A percentile compares a stretch with the other conserved stretches of the same genome.
Evolutionary conservation across 2,113 vertebrate species (phyloP).

Genomic region (Paramormyrops kingsleyae): DNA sequence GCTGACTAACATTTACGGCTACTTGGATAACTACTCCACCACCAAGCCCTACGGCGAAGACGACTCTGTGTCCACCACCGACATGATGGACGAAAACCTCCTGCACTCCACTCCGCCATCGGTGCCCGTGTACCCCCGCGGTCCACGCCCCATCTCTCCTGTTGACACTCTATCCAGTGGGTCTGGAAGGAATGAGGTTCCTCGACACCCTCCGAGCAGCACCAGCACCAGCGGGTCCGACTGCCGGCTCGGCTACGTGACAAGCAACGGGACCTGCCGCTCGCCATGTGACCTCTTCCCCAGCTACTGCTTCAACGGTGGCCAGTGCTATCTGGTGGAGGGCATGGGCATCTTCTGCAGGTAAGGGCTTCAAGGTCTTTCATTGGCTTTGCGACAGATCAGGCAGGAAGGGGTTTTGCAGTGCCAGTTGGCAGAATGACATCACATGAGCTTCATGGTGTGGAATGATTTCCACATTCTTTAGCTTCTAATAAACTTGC

Average conservation of each 20-base stretch:
- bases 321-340: slow-evolving; percentile 78
- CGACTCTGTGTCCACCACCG: slow-evolving; percentile 57
- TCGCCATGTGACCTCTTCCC: slow-evolving; percentile 68
- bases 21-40: slow-evolving; percentile 76
- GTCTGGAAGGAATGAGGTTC: background rate
- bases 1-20: slow-evolving; percentile 75
- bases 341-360: slow-evolving; percentile 74
- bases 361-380: slow-evolving; percentile 47
- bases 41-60: slow-evolving; percentile 73
- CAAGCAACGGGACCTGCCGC: slow-evolving; percentile 68
- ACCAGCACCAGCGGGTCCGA: slow-evolving; percentile 44
- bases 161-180: slow-evolving; percentile 17
- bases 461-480: background rate
- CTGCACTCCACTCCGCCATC: slow-evolving; percentile 40
- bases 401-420: background rate
- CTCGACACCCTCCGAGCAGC: background rate
- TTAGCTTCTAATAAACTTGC: background rate
- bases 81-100: slow-evolving; percentile 62
- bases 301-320: slow-evolving; percentile 77
- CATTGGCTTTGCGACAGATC: background rate
- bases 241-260: slow-evolving; percentile 64
- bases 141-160: slow-evolving; percentile 23
- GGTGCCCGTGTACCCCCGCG: slow-evolving; percentile 34
- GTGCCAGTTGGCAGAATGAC: background rate
- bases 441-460: background rate